Base-by-base conservation (phyloP, 2,113 vertebrate genomes). In the Sialia sialis region DNA sequence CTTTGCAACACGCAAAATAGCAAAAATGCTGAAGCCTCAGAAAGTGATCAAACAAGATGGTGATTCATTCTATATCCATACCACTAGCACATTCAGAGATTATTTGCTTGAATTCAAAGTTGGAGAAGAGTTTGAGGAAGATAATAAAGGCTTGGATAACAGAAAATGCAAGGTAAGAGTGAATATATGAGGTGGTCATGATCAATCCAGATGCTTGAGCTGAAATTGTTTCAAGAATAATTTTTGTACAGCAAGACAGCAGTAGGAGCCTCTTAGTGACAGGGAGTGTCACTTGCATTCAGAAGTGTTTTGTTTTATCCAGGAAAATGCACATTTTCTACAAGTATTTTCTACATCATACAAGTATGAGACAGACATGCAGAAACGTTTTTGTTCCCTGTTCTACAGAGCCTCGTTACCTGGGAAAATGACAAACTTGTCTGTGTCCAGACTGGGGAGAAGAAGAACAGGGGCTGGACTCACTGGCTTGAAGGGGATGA, bases 401-500 rank as follows among this genome's bases (percentile, higher is more conserved):
- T 38, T 44, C 51, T 52, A 25, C 90, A 99, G 99, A 98, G 97
- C 41, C 62, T 98, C 5, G 98, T 99, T 54, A 98, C 95, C 73
- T 99, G 98, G 98, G 94, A 99, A 16, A 95, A 98, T 13, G 98
- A 98, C 74, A 98, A 96, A 82, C 98, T 99, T 41, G 97, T 98
- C 52, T 99, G 99, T 93, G 96, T 98, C 25, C 99, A 99, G 95
- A 98, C 79, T 43, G 99, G 99, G 55, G 98, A 98, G 56, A 99
- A 99, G 97, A 98, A 97, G 70, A 98, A 98, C 92, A 91, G 98
- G 76, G 98, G 98, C 15, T 99, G 99, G 99, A 98, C 94, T 54
- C 99, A 99, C 44, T 99, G 99, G 99, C 97, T 99, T 13, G 95
- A 99, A 83, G 99, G 98, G 76, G 98, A 98, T 32, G 85, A 98